phyloP scores from a whole-genome alignment of 2,113 vertebrate genomes.

The Nycticryphes semicollaris region DNA sequence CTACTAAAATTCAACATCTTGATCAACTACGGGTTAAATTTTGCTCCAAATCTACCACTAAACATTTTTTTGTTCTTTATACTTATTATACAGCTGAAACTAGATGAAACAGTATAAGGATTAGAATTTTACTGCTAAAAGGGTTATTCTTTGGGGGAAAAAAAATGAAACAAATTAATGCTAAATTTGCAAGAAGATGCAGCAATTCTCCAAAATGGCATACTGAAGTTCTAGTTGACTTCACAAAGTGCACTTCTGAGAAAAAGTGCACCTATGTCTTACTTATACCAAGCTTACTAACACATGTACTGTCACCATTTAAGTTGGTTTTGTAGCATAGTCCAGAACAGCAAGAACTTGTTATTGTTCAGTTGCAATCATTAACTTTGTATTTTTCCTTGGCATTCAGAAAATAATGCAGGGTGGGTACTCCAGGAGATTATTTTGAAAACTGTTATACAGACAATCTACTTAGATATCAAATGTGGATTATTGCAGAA shows the following conservation, averaged over 20 bases:
- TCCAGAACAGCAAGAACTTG: background rate
- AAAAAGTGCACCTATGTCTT: background rate
- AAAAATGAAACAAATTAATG: background rate
- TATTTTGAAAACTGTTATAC: fast-evolving
- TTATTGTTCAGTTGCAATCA: background rate
- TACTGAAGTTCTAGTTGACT: background rate
- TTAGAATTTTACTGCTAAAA: background rate
- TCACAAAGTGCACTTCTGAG: background rate
- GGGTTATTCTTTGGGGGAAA: background rate
- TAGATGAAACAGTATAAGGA: background rate
- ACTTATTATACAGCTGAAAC: background rate
- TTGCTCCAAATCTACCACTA: background rate
- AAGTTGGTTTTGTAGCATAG: background rate
- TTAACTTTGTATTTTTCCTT: background rate
- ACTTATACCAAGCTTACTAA: background rate
- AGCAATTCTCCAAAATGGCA: background rate
- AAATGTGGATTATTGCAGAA: background rate
- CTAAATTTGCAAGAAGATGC: background rate
- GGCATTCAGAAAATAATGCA: background rate
- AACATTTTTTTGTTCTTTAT: background rate
- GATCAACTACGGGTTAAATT: background rate
- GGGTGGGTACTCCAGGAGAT: background rate
- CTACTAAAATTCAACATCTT: background rate
- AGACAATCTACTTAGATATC: background rate
- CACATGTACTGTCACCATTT: background rate